Percentiles rank a stretch among this genome's conserved stretches.
phyloP scores from a whole-genome alignment of 2,797 vertebrate genomes.

The Nannoperca obscura region DNA sequence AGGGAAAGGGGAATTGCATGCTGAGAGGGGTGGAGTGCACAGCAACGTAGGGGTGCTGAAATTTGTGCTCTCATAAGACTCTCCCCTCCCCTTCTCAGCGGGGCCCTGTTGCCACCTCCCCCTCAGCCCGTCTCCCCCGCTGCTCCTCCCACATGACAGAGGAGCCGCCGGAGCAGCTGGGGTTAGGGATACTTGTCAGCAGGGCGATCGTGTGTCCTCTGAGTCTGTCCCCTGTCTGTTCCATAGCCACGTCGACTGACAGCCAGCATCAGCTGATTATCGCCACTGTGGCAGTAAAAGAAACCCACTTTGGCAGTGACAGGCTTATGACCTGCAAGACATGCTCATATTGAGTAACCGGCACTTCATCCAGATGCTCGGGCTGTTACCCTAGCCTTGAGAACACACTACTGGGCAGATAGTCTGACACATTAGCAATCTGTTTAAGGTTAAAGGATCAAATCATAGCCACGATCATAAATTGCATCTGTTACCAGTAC shows the following conservation, averaged over 20 bases:
- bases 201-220: conserved; percentile 73
- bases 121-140: conserved; percentile 21
- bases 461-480: conserved; percentile 72
- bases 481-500: conserved; percentile 73
- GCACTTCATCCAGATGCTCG: conserved; percentile 78
- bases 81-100: conserved; percentile 66
- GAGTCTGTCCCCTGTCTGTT: conserved; percentile 74
- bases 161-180: conserved; percentile 74
- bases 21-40: conserved; percentile 45
- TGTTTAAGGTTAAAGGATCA: conserved; percentile 83
- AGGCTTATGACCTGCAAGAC: conserved; percentile 78
- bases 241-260: conserved; percentile 71
- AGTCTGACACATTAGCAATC: conserved; percentile 82
- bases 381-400: conserved; percentile 69
- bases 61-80: conserved; percentile 62
- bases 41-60: conserved; percentile 68
- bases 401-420: conserved; percentile 75
- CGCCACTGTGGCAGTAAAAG: conserved; percentile 82
- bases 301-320: conserved; percentile 80
- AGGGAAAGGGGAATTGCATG: conserved; percentile 29
- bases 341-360: conserved; percentile 77
- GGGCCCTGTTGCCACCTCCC: conserved; percentile 80
- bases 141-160: conserved; percentile 71
- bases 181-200: conserved; percentile 83
- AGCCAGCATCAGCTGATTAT: conserved; percentile 86